Conservation (phyloP, 2,888 invertebrate species). For the Cryptocephalus moraei region DNA sequence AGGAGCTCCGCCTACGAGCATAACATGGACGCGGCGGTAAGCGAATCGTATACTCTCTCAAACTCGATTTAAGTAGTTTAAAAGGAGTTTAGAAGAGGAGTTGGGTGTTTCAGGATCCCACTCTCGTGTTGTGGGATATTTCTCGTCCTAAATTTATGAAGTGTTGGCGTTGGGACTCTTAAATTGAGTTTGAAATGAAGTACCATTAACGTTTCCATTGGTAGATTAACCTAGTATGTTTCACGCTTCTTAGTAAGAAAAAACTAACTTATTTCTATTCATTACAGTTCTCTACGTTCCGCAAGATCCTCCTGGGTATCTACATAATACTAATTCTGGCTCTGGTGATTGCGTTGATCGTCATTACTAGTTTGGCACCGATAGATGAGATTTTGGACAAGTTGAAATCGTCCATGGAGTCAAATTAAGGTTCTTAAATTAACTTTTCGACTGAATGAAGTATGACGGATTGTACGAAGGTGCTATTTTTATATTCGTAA, state of each 20-base stretch:
- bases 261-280: conserved; percentile 10
- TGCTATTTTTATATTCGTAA: no score
- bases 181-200: no score
- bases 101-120: no score
- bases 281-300: conserved; percentile 64
- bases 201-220: no score
- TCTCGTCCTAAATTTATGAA: no score
- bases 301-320: conserved; percentile 67
- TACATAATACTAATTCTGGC: conserved; percentile 62
- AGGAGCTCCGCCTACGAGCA: conserved; percentile 54
- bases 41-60: conserved; percentile 27
- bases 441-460: no score
- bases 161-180: no score
- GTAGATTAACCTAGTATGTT: no score
- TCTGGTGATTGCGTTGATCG: conserved; percentile 62
- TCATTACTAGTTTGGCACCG: conserved; percentile 66
- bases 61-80: not conserved
- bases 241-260: no score
- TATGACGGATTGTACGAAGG: no score
- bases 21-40: conserved; percentile 70
- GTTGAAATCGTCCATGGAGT: not conserved
- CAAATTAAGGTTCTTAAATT: not conserved
- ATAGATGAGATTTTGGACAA: conserved; percentile 50
- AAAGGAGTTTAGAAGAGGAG: not conserved
- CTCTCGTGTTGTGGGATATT: no score